Evolutionary conservation across 2,113 vertebrate species (phyloP), one percentile per base, ranked within the genome.

Genomic region (Holacanthus passer): DNA sequence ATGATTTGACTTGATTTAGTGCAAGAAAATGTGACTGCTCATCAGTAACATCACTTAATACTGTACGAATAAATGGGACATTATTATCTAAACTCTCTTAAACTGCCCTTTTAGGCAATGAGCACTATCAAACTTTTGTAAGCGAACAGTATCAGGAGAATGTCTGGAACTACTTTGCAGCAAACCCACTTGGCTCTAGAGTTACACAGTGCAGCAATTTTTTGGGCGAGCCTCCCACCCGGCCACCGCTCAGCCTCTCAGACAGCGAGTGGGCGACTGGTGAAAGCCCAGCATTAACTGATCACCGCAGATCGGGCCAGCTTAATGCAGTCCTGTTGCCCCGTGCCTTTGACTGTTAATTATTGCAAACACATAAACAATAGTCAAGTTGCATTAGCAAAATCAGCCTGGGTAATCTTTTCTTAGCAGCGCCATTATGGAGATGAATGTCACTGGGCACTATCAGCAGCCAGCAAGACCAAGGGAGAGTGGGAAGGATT

Each of bases 331-430:
- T 66, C 39, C 68, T 35, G 53, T 73, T 22, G 45, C 65, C 48
- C 62, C 59, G 66, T 70, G 76, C 81, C 74, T 79, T 87, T 71
- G 79, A 58, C 76, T 78, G 83, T 88, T 89, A 90, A 92, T 93
- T 92, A 89, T 86, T 45, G 22, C 60, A 7, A 89, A 68, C 82
- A 67, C 56, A 86, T 79, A 89, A 89, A 91, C 73, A 77, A 82
- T 81, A 63, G 81, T 88, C 76, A 73, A 50, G 81, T 76, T 87
- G 72, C 88, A 91, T 93, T 93, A 90, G 82, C 84, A 66, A 81
- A 91, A 90, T 92, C 68, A 67, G 56, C 64, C 60, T 4, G 52
- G 77, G 48, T 88, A 85, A 91, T 92, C 84, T 89, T 87, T 89
- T 86, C 87, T 89, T 69, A 50, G 79, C 63, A 63, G 47, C 29